A percentile compares a stretch with the other conserved stretches of the same genome.
These are phyloP conservation scores for Temnothorax ravouxi DNA, from an alignment of 2,888 invertebrate genomes.

Conservation along the genomic window DNA sequence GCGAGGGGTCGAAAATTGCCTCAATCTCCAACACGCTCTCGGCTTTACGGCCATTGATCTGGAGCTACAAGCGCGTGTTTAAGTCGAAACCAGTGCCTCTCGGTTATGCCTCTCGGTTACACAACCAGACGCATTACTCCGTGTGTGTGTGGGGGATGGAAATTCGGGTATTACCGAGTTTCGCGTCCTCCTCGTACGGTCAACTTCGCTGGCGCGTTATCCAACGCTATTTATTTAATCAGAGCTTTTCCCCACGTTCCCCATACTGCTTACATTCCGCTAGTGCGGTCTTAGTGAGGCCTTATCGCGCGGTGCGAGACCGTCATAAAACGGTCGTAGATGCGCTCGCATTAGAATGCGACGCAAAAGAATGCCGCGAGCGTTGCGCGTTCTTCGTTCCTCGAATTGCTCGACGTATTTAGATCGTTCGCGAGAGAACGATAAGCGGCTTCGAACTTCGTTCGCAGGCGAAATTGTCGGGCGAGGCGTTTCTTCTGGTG, in stretches of 20 bases:
- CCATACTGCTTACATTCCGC: not conserved
- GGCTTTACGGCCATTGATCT: slow-evolving; percentile 49
- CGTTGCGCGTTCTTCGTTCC: not conserved
- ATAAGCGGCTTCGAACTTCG: slow-evolving; percentile 23
- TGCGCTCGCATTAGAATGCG: not conserved
- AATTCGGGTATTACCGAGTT: slow-evolving; percentile 53
- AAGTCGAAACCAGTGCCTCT: slow-evolving; percentile 47
- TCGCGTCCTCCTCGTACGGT: slow-evolving; percentile 20
- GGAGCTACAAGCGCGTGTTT: slow-evolving; percentile 35
- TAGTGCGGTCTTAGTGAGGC: not conserved
- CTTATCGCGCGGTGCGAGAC: not conserved
- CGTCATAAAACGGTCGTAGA: not conserved
- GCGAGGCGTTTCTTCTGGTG: slow-evolving; percentile 26
- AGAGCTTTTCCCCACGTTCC: not conserved
- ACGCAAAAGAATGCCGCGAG: not conserved
- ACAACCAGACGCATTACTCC: slow-evolving; percentile 46
- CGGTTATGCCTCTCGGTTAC: slow-evolving; percentile 51
- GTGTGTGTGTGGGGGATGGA: slow-evolving; percentile 16
- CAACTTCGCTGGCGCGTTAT: slow-evolving; percentile 30
- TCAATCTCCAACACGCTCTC: slow-evolving; percentile 24
- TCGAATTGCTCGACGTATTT: not conserved
- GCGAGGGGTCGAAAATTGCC: slow-evolving; percentile 44
- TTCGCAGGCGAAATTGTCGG: slow-evolving; percentile 11
- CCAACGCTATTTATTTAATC: slow-evolving; percentile 44
- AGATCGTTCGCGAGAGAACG: slow-evolving; percentile 2